Evolutionary conservation across 2,888 invertebrate genomes (phyloP).

Genomic region (Myopa tessellatipennis): DNA sequence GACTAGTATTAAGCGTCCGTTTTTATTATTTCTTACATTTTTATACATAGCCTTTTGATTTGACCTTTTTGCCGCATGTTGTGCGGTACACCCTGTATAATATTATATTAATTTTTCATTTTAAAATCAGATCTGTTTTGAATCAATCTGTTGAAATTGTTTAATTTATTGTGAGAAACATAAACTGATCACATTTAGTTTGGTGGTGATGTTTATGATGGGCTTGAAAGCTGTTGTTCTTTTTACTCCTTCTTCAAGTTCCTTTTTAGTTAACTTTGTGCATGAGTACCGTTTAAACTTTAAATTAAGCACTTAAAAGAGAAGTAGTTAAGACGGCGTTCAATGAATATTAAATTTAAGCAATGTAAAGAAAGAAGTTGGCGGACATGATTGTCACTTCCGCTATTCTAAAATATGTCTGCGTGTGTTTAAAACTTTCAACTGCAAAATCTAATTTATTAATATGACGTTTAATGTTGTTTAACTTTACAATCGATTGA

Average conservation of each 20-base stretch:
- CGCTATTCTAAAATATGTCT: not conserved
- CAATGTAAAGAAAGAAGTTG: not conserved
- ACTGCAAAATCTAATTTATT: not conserved
- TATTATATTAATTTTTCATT: too few relatives aligned
- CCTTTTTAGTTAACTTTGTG: not conserved
- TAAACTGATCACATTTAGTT: not conserved
- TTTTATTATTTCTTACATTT: too few relatives aligned
- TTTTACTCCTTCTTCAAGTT: not conserved
- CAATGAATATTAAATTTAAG: constrained; percentile 25
- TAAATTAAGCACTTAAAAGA: not conserved
- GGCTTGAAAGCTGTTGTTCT: not conserved
- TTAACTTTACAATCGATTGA: not conserved
- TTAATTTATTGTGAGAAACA: not conserved
- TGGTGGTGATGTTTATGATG: not conserved
- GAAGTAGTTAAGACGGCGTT: not conserved
- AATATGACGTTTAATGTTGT: not conserved
- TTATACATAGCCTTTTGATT: too few relatives aligned
- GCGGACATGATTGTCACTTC: not conserved
- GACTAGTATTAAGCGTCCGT: too few relatives aligned
- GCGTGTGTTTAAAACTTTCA: not conserved
- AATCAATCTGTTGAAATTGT: too few relatives aligned
- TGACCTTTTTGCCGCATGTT: too few relatives aligned
- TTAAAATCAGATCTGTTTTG: too few relatives aligned
- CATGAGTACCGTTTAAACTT: not conserved
- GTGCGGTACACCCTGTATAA: too few relatives aligned